These are phyloP conservation scores for fruit fly (Drosophila melanogaster) DNA, from an alignment of 1,140 invertebrate species.

Conservation along the genomic window Release_6_plus_ISO1_MT NT_033779.5:12136001-12136500, in stretches of 20 bases:
- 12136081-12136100: slow-evolving; percentile 56
- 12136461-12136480: no score
- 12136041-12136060: slow-evolving; percentile 54
- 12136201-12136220: slow-evolving; percentile 38
- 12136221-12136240: slow-evolving; percentile 31
- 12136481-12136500: no score
- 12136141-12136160: slow-evolving; percentile 50
- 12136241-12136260: slow-evolving; percentile 48
- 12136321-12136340: no score
- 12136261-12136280: slow-evolving; percentile 1
- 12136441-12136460: neutral
- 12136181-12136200: neutral
- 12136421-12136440: neutral
- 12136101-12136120: slow-evolving; percentile 60
- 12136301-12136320: no score
- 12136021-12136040: slow-evolving; percentile 14
- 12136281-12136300: slow-evolving; percentile 16
- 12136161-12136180: slow-evolving; percentile 20
- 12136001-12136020: slow-evolving; percentile 31
- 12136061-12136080: slow-evolving; percentile 44
- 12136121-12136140: slow-evolving; percentile 50
- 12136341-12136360: no score
- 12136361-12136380: no score
- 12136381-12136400: no score
- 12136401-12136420: no score